Evolutionary conservation across 2,797 vertebrate genomes (phyloP), one percentile per base, ranked within the genome.

Genomic region (Myripristis jacobus): DNA sequence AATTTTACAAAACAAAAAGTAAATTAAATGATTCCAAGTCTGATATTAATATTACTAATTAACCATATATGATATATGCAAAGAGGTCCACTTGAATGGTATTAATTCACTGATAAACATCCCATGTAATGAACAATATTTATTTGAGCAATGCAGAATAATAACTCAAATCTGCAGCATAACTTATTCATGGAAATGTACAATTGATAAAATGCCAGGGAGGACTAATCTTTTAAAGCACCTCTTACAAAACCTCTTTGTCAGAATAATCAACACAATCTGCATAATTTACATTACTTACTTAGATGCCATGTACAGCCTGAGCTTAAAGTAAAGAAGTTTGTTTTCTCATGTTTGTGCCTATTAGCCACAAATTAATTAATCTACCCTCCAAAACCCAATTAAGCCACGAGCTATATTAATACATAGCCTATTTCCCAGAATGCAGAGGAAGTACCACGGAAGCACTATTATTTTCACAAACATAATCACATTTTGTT

Each of bases 341-440:
- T 94, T 94, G 93, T 94, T 95, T 95, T 95, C 90, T 90, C 85
- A 61, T 95, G 93, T 95, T 94, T 94, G 92, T 95, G 94, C 94
- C 93, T 94, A 94, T 95, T 95, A 95, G 94, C 94, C 92, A 94
- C 93, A 95, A 93, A 94, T 94, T 94, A 95, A 95, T 95, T 87
- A 94, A 94, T 93, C 88, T 77, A 87, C 91, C 91, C 92, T 92
- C 89, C 90, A 84, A 91, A 92, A 91, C 90, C 88, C 89, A 90
- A 93, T 91, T 89, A 89, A 88, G 94, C 94, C 94, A 94, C 88
- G 0, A 94, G 94, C 94, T 88, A 94, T 94, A 93, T 93, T 92
- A 94, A 93, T 92, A 92, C 91, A 87, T 88, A 77, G 86, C 80
- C 86, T 66, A 53, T 91, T 94, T 90, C 91, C 87, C 88, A 91